Conservation (phyloP, 2,888 invertebrate species). For the Boloria selene region DNA sequence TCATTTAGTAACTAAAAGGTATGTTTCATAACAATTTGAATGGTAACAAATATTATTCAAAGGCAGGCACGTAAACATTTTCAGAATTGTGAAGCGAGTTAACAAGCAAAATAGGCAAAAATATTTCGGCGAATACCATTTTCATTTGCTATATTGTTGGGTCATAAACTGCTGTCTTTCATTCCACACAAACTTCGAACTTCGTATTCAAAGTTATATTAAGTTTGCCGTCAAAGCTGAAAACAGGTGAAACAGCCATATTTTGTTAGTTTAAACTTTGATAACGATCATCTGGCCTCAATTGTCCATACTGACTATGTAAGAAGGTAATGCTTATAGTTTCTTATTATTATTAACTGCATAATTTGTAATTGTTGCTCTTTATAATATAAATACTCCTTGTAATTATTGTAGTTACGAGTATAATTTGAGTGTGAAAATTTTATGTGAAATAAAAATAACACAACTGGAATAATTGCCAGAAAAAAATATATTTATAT, state of each 20-base stretch:
- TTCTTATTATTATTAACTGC: conserved; percentile 2
- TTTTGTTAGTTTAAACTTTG: conserved; percentile 41
- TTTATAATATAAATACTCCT: too few species aligned
- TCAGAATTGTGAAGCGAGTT: not conserved
- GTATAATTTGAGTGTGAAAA: too few species aligned
- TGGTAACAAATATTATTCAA: not conserved
- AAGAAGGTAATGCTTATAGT: conserved; percentile 16
- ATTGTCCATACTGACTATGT: conserved; percentile 17
- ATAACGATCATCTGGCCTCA: conserved; percentile 24
- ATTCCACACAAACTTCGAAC: conserved; percentile 46
- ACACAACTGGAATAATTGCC: too few species aligned
- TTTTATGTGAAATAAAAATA: too few species aligned
- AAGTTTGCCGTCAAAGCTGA: conserved; percentile 53
- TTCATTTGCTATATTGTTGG: conserved; percentile 51
- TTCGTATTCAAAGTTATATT: conserved; percentile 68
- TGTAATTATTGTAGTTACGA: too few species aligned
- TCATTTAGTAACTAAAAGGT: not conserved
- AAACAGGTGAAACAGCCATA: conserved; percentile 39
- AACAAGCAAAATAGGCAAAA: conserved; percentile 9
- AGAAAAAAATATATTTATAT: too few species aligned
- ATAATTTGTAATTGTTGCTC: too few species aligned
- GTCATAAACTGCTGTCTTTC: conserved; percentile 41
- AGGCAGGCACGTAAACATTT: conserved; percentile 1
- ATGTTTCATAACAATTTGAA: not conserved
- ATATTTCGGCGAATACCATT: conserved; percentile 41